phyloP scores from a whole-genome alignment of 2,797 vertebrate genomes.

The Diplodus sargus region DNA sequence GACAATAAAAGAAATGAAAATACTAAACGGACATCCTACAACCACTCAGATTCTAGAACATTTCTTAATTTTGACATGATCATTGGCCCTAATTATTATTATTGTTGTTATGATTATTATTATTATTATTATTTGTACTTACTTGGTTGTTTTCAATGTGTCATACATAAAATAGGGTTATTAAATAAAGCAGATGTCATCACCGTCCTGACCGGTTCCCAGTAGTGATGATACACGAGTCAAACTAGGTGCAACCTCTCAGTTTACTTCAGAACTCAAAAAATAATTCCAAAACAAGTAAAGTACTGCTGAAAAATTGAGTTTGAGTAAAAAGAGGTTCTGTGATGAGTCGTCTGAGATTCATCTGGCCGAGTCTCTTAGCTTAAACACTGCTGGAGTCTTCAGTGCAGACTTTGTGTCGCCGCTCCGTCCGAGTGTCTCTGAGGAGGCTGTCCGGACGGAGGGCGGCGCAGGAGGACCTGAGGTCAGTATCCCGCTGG shows the following conservation, averaged over 20 bases:
- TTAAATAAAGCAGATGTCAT: slow-evolving; percentile 31
- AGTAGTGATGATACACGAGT: slow-evolving; percentile 60
- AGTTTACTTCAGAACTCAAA: slow-evolving; percentile 67
- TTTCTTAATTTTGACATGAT: slow-evolving; percentile 27
- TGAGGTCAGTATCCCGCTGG: slow-evolving; percentile 85
- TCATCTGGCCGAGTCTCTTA: slow-evolving; percentile 52
- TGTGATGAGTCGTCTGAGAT: slow-evolving; percentile 44
- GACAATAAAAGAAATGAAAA: slow-evolving; percentile 51
- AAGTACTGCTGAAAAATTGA: slow-evolving; percentile 38
- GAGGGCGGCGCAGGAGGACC: slow-evolving; percentile 11
- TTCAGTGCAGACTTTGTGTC: slow-evolving; percentile 36
- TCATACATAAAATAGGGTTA: slow-evolving; percentile 35
- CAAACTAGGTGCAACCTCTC: slow-evolving; percentile 64
- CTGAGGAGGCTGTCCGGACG: slow-evolving; percentile 34
- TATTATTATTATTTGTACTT: slow-evolving; percentile 2
- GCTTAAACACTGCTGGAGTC: slow-evolving; percentile 53
- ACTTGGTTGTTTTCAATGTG: slow-evolving; percentile 19
- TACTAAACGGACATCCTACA: slow-evolving; percentile 63
- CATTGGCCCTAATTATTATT: slow-evolving; percentile 14
- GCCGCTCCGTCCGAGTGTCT: slow-evolving; percentile 59
- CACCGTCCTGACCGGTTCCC: slow-evolving; percentile 38
- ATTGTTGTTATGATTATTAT: background rate
- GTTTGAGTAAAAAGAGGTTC: slow-evolving; percentile 54
- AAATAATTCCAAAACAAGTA: slow-evolving; percentile 46
- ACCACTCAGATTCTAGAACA: slow-evolving; percentile 51